phyloP scores from a whole-genome alignment of 2,113 vertebrate genomes.

The Cyprinus carpio region DNA sequence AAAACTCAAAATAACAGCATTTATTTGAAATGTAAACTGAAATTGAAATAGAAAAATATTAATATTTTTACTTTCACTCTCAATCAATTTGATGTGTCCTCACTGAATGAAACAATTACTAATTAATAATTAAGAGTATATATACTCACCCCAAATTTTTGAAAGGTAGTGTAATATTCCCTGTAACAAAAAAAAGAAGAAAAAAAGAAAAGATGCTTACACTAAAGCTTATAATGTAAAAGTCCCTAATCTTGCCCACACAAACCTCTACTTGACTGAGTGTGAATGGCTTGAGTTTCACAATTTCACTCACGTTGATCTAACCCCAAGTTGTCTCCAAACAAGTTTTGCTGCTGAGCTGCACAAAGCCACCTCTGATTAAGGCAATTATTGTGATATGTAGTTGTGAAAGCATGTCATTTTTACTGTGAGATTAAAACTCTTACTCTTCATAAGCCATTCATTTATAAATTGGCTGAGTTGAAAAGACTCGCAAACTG shows the following conservation, averaged over 20 bases:
- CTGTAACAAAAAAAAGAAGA: no score
- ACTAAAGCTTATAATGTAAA: slow-evolving; percentile 1
- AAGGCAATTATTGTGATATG: slow-evolving; percentile 29
- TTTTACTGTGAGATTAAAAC: slow-evolving; percentile 28
- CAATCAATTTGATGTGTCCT: background rate
- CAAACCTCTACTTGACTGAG: slow-evolving; percentile 18
- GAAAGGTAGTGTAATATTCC: background rate
- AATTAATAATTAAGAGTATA: no score
- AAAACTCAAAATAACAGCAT: no score
- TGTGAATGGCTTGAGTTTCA: slow-evolving; percentile 37
- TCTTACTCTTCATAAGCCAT: slow-evolving; percentile 35
- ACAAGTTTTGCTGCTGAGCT: background rate
- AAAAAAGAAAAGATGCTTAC: background rate
- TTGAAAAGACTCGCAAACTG: slow-evolving; percentile 36
- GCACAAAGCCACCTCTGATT: slow-evolving; percentile 39
- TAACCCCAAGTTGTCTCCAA: slow-evolving; percentile 16
- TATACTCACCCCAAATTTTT: no score
- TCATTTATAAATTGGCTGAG: slow-evolving; percentile 38
- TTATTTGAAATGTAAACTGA: no score
- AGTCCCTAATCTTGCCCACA: slow-evolving; percentile 6
- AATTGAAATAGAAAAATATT: no score
- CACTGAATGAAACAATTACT: background rate
- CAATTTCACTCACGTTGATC: slow-evolving; percentile 29
- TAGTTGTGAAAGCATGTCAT: slow-evolving; percentile 25
- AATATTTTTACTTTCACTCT: no score